phyloP scores from a whole-genome alignment of 2,797 vertebrate species.

The Aeoliscus strigatus region DNA sequence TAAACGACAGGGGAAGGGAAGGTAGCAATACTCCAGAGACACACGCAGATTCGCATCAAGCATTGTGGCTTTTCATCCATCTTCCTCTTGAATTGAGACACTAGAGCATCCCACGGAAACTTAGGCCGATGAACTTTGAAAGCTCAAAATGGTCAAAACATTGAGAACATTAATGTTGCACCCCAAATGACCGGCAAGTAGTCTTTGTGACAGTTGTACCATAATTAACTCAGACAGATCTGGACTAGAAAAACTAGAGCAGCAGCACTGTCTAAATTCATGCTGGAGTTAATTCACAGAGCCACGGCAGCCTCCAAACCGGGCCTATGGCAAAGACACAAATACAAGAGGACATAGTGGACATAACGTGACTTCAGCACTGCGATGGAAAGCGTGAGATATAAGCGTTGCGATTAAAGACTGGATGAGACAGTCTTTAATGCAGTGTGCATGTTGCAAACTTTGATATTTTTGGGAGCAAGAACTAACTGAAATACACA shows the following conservation, averaged over 20 bases:
- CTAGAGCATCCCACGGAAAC: conserved; percentile 34
- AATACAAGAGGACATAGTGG: conserved; percentile 48
- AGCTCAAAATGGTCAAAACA: conserved; percentile 39
- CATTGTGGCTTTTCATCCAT: conserved; percentile 25
- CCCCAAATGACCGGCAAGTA: conserved; percentile 59
- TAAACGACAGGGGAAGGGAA: background rate
- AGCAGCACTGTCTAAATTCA: conserved; percentile 35
- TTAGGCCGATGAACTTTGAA: conserved; percentile 55
- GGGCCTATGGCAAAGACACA: conserved; percentile 44
- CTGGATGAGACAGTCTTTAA: conserved; percentile 1
- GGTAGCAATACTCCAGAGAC: conserved; percentile 7
- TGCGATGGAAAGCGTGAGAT: conserved; percentile 16
- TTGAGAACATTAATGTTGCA: conserved; percentile 32
- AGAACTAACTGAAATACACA: too few relatives aligned
- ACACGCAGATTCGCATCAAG: conserved; percentile 22
- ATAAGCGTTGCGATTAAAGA: conserved; percentile 3
- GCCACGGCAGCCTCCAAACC: conserved; percentile 38
- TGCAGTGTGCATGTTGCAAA: conserved; percentile 2
- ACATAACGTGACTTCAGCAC: conserved; percentile 23
- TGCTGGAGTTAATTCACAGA: conserved; percentile 29
- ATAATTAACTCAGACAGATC: conserved; percentile 63
- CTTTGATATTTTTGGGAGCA: too few relatives aligned
- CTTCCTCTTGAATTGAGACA: conserved; percentile 52
- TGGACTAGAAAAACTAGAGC: conserved; percentile 61
- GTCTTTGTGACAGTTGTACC: conserved; percentile 53